Percentiles rank a stretch among this genome's conserved stretches.
These are phyloP conservation scores for Maniola hyperantus DNA, from an alignment of 2,888 invertebrate genomes.

Conservation along the genomic window DNA sequence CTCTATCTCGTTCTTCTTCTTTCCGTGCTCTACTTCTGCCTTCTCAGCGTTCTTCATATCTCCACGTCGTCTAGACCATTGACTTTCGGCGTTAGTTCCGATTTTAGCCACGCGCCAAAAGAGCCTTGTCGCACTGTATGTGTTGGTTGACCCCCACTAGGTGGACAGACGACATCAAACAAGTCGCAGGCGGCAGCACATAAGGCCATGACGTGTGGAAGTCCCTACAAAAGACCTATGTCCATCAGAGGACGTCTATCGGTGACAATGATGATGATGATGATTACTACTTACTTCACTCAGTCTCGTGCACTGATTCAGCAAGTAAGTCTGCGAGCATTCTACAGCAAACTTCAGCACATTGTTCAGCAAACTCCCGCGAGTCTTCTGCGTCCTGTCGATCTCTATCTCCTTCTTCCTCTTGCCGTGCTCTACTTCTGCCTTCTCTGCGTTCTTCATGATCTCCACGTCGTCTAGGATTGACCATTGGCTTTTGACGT, in stretches of 20 bases:
- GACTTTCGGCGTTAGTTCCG: too few species aligned
- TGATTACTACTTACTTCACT: slow-evolving; percentile 79
- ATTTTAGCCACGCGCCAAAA: too few species aligned
- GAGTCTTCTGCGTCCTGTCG: slow-evolving; percentile 57
- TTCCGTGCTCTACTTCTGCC: slow-evolving; percentile 35
- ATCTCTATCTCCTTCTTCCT: slow-evolving; percentile 44
- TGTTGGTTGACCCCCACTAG: too few species aligned
- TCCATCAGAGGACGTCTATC: too few species aligned
- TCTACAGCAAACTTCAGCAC: slow-evolving; percentile 77
- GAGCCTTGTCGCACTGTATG: too few species aligned
- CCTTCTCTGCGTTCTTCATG: slow-evolving; percentile 44
- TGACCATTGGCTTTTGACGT: slow-evolving; percentile 65
- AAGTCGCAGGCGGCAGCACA: too few species aligned
- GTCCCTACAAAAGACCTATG: too few species aligned
- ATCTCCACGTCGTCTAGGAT: slow-evolving; percentile 60
- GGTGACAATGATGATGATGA: too few species aligned
- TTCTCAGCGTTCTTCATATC: slow-evolving; percentile 47
- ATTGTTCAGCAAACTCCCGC: slow-evolving; percentile 63
- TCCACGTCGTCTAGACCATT: slow-evolving; percentile 62
- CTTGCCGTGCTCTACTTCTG: slow-evolving; percentile 36
- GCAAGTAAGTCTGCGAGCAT: slow-evolving; percentile 72
- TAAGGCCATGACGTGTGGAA: too few species aligned
- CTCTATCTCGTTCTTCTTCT: slow-evolving; percentile 42
- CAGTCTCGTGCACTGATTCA: slow-evolving; percentile 76
- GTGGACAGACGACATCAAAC: too few species aligned